These are phyloP conservation scores for Eilema depressum DNA, from an alignment of 2,888 invertebrate species.

Conservation along the genomic window DNA sequence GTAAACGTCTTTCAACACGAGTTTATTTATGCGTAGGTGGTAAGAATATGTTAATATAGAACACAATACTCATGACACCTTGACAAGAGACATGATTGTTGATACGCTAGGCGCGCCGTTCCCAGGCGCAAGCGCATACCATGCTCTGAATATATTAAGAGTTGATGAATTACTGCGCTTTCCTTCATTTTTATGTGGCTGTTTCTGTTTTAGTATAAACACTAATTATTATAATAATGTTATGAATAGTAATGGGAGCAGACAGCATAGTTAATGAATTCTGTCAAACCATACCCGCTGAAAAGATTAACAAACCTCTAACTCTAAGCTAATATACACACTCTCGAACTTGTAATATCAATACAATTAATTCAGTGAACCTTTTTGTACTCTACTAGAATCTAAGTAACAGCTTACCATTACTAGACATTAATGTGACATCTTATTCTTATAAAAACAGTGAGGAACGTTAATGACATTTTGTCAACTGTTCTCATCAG, in stretches of 20 bases:
- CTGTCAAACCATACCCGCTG: not conserved
- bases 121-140: constrained; percentile 34
- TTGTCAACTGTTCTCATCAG: not conserved
- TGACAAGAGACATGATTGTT: not conserved
- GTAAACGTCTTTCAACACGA: not conserved
- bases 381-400: not conserved
- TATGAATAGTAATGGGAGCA: not conserved
- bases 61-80: not conserved
- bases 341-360: not conserved
- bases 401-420: not conserved
- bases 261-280: not conserved
- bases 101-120: constrained; percentile 16
- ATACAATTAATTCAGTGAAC: not conserved
- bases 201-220: constrained; percentile 18
- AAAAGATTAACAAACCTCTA: not conserved
- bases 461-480: not conserved
- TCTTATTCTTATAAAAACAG: not conserved
- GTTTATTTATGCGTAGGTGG: not conserved
- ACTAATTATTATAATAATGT: not conserved
- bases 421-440: not conserved
- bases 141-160: constrained; percentile 28
- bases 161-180: constrained; percentile 21
- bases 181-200: constrained; percentile 27
- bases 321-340: too few species aligned
- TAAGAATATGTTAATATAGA: constrained; percentile 4